Base-by-base conservation (phyloP, 2,797 vertebrate genomes). In the Zenarchopterus dispar region DNA sequence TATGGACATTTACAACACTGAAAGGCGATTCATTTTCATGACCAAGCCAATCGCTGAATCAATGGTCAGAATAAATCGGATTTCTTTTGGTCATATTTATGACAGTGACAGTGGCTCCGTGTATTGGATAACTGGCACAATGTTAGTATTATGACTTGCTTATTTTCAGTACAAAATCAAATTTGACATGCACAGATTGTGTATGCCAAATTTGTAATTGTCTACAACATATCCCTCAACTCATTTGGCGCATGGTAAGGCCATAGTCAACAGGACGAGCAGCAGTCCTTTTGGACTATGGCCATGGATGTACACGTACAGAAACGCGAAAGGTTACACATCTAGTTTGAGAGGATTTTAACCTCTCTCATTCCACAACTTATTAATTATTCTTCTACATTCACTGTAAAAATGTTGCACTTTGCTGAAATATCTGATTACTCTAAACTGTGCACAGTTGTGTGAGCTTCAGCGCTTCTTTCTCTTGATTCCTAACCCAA, bases 1-100 rank as follows among this genome's bases (percentile, higher is more conserved):
- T 59, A 55, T 41, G 22, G 53, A 18, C 62, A 53, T 78, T 82
- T 77, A 73, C 23, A 57, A 78, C 54, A 42, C 0, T 0, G 55
- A 59, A 59, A 62, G 53, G 23, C 62, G 48, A 88, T 81, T 84
- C 22, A 78, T 62, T 73, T 77, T 64, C 64, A 62, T 67, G 61
- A 62, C 42, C 3, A 1, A 18, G 55, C 48, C 44, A 71, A 78
- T 54, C 59, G 48, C 42, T 66, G 57, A 65, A 70, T 76, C 13
- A 2, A 63, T 71, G 60, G 24, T 77, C 36, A 19, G 45, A 70
- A 69, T 66, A 56, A 55, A 82, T 71, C 24, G 24, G 50, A 47
- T 70, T 77, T 65, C 42, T 60, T 60, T 70, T 60, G 24, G 36
- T 52, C 57, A 31, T 73, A 56, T 75, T 77, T 46, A 62, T 65